Conservation (phyloP, 2,888 invertebrate genomes). For the Plebejus argus region DNA sequence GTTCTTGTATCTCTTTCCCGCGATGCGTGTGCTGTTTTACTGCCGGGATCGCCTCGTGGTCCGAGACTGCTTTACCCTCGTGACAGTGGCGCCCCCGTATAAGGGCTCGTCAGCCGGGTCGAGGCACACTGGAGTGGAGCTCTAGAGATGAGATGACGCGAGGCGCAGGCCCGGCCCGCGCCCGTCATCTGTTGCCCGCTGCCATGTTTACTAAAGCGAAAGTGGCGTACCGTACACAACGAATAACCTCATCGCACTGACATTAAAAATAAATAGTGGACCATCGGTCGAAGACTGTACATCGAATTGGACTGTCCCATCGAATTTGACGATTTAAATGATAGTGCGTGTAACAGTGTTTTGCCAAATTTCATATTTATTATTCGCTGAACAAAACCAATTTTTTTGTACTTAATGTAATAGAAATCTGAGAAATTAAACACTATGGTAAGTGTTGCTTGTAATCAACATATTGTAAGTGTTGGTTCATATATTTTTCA, state of each 20-base stretch:
- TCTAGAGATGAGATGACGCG: conserved; percentile 70
- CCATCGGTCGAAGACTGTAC: conserved; percentile 47
- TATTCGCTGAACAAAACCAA: background rate
- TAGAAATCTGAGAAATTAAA: background rate
- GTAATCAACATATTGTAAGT: background rate
- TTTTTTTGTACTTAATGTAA: background rate
- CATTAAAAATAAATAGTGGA: conserved; percentile 54
- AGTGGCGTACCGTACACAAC: conserved; percentile 76
- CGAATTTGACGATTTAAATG: background rate
- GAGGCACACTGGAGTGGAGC: conserved; percentile 59
- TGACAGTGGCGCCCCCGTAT: conserved; percentile 64
- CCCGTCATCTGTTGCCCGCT: conserved; percentile 78
- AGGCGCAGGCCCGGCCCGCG: conserved; percentile 75
- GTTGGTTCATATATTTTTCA: background rate
- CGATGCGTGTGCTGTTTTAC: conserved; percentile 61
- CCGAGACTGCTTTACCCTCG: conserved; percentile 8
- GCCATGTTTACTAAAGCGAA: conserved; percentile 77
- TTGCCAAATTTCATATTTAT: background rate
- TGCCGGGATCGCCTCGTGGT: conserved; percentile 52
- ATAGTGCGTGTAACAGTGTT: background rate
- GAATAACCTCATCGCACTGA: conserved; percentile 71
- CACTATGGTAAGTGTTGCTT: conserved; percentile 11
- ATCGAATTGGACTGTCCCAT: conserved; percentile 23
- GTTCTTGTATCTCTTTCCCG: conserved; percentile 61
- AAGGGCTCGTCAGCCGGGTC: conserved; percentile 46